Conservation (phyloP, 2,797 vertebrate species). For the Hypotaenidia okinawae region DNA sequence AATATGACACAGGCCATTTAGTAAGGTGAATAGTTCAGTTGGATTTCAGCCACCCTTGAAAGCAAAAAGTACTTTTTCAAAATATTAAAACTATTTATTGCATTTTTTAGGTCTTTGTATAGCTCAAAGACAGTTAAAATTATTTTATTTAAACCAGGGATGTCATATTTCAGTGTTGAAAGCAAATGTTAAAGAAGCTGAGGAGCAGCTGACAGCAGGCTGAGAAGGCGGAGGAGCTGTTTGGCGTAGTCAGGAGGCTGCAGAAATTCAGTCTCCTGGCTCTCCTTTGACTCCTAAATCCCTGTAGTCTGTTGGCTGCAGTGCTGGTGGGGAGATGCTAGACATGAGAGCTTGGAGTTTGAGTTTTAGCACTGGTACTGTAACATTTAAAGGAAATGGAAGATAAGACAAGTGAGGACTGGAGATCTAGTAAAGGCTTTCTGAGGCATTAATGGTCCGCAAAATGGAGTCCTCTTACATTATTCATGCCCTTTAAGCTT, state of each 20-base stretch:
- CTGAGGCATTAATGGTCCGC: slow-evolving; percentile 14
- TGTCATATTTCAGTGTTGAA: not conserved
- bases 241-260: not conserved
- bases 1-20: not conserved
- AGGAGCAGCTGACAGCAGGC: not conserved
- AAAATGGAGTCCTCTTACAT: slow-evolving; percentile 15
- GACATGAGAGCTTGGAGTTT: not conserved
- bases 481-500: slow-evolving; percentile 61
- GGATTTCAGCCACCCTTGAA: not conserved
- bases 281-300: not conserved
- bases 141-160: not conserved
- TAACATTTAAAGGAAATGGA: slow-evolving; percentile 15
- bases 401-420: not conserved
- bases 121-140: not conserved
- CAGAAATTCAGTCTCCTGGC: accelerated
- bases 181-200: not conserved
- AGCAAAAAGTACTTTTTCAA: not conserved
- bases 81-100: not conserved
- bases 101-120: not conserved
- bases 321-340: not conserved
- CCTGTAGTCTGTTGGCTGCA: not conserved
- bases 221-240: not conserved
- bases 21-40: not conserved
- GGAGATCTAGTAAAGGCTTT: slow-evolving; percentile 11
- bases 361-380: not conserved